Evolutionary conservation across 2,113 vertebrate genomes (phyloP), one percentile per base, ranked within the genome.

Genomic region (Mustelus asterias): DNA sequence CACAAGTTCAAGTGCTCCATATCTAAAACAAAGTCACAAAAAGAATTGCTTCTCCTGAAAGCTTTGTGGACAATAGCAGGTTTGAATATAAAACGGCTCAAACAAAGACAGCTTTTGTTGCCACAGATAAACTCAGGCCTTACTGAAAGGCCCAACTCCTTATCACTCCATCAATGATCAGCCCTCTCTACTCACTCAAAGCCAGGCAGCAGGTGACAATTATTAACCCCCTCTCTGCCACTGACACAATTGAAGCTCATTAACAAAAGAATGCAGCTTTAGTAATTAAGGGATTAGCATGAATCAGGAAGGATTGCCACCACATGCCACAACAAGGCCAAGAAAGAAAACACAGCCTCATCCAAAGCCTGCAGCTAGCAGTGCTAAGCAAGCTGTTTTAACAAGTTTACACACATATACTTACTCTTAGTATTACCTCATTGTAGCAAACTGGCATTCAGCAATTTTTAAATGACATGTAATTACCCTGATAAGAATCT

Each of bases 221-320:
- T 44, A 44, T 95, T 95, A 95, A 76, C n/a, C 94, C 94, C 7
- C 94, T 48, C 94, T 95, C 41, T 29, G 20, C 20, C 33, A 33
- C 29, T 72, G 44, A 14, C 41, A 95, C 94, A 95, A 72, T 95
- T n/a, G 13, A 22, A 72, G 94, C 24, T 95, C 37, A 95, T 70
- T 95, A 72, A 95, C 94, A 95, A 95, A 95, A 95, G 94, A 95
- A 95, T 95, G 94, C 69, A 48, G 94, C 26, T 95, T 95, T 72
- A 95, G 41, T 95, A 54, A 95, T 95, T 72, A 95, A 95, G 65
- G 94, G 94, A 72, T 95, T 95, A 72, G 37, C 41, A 14, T 44
- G 65, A 76, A 95, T 72, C 94, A 54, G 37, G 69, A 70, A 72
- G 67, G 94, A 76, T 95, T 72, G 94, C 65, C 94, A 72, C 94